A percentile compares a stretch with the other conserved stretches of the same genome.
These are phyloP conservation scores for Seriola dumerili DNA, from an alignment of 2,113 vertebrate genomes.

Conservation along the genomic window DNA sequence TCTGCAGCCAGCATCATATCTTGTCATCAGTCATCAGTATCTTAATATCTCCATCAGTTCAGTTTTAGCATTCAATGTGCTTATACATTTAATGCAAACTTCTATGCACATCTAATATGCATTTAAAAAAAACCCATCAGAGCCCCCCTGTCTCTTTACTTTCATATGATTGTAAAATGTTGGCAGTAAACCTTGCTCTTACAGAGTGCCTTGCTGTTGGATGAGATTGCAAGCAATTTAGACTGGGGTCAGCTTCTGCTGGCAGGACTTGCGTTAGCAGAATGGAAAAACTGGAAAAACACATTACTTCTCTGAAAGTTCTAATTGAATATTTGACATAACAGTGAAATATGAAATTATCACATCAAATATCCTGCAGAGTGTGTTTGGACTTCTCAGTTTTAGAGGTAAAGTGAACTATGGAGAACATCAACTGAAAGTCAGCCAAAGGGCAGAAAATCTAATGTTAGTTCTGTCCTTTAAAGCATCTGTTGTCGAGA, in stretches of 20 bases:
- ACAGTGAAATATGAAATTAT: slow-evolving; percentile 13
- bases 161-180: slow-evolving; percentile 3
- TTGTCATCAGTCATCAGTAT: slow-evolving; percentile 1
- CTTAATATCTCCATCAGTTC: neutral
- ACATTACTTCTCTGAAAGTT: neutral
- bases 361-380: neutral
- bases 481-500: slow-evolving; percentile 60
- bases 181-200: slow-evolving; percentile 3
- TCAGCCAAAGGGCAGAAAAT: slow-evolving; percentile 35
- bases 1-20: slow-evolving; percentile 3
- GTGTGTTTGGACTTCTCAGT: neutral
- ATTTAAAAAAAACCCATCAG: slow-evolving; percentile 21
- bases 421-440: slow-evolving; percentile 11
- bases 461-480: slow-evolving; percentile 49
- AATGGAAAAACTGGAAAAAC: neutral
- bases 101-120: slow-evolving; percentile 1
- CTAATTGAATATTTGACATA: slow-evolving; percentile 10
- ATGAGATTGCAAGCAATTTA: slow-evolving; percentile 27
- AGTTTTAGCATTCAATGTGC: slow-evolving; percentile 20
- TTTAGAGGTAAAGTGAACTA: neutral
- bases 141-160: neutral
- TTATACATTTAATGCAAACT: neutral
- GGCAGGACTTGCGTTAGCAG: neutral
- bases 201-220: slow-evolving; percentile 3
- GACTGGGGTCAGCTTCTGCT: slow-evolving; percentile 3